phyloP scores from a whole-genome alignment of 2,888 invertebrate species.

The Heliconius sara region DNA sequence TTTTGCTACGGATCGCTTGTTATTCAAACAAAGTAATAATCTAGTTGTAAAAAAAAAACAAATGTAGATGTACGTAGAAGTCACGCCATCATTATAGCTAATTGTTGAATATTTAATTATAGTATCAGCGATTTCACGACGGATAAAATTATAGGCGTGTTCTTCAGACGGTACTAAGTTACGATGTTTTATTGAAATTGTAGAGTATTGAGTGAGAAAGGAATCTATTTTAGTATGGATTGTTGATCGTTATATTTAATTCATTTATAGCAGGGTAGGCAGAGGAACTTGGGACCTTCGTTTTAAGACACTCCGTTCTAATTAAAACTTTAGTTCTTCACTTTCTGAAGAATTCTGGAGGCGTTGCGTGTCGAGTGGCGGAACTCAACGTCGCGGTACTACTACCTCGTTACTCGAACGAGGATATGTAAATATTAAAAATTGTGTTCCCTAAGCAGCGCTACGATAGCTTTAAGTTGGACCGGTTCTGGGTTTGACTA shows the following conservation, averaged over 20 bases:
- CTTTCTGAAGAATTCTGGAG: too few species aligned
- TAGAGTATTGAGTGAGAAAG: neutral
- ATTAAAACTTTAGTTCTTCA: too few species aligned
- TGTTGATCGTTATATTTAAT: neutral
- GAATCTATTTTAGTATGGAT: neutral
- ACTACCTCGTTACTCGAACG: too few species aligned
- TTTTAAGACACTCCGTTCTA: too few species aligned
- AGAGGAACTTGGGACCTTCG: too few species aligned
- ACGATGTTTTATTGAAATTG: neutral
- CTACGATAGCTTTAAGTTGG: too few species aligned
- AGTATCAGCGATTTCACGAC: conserved; percentile 40
- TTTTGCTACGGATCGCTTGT: neutral
- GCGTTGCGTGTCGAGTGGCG: too few species aligned
- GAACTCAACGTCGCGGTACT: too few species aligned
- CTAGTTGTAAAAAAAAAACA: conserved; percentile 31
- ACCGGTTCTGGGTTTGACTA: too few species aligned
- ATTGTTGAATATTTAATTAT: conserved; percentile 35
- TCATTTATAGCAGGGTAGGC: too few species aligned
- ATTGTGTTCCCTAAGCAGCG: too few species aligned
- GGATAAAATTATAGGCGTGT: conserved; percentile 36
- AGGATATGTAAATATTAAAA: too few species aligned
- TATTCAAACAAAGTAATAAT: neutral
- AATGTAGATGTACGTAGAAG: conserved; percentile 28
- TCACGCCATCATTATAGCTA: conserved; percentile 38
- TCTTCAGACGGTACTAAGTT: neutral